Evolutionary conservation across 2,888 invertebrate genomes (phyloP).

Genomic region (Spilarctia lutea): DNA sequence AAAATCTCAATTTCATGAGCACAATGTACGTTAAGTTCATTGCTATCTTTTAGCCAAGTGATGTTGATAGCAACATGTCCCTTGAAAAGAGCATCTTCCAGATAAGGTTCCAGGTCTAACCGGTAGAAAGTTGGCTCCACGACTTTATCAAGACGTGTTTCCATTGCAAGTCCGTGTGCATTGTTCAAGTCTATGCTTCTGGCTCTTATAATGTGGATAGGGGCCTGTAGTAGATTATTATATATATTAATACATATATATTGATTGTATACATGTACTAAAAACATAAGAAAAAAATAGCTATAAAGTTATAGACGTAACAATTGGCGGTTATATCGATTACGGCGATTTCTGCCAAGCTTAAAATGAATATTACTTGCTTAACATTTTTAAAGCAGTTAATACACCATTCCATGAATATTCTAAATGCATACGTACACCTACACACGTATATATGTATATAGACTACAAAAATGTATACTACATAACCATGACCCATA

Average conservation of each 20-base stretch:
- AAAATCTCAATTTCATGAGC: slow-evolving; percentile 88
- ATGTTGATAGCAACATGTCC: slow-evolving; percentile 90
- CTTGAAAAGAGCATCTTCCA: slow-evolving; percentile 88
- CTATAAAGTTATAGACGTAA: too few relatives aligned
- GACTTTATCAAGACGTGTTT: slow-evolving; percentile 87
- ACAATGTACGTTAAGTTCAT: slow-evolving; percentile 89
- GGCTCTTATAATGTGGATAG: slow-evolving; percentile 74
- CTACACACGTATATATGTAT: too few relatives aligned
- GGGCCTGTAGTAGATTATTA: slow-evolving; percentile 43
- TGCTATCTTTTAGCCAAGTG: slow-evolving; percentile 88
- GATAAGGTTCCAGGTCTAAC: slow-evolving; percentile 89
- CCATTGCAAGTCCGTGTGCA: slow-evolving; percentile 88
- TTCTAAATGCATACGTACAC: too few relatives aligned
- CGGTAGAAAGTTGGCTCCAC: slow-evolving; percentile 89
- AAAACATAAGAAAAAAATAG: too few relatives aligned
- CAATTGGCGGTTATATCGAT: too few relatives aligned
- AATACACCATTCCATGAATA: too few relatives aligned
- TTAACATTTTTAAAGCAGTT: too few relatives aligned
- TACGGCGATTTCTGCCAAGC: too few relatives aligned
- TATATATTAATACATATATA: not conserved
- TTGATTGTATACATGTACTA: too few relatives aligned
- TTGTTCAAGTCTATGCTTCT: slow-evolving; percentile 91
- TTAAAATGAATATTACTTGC: too few relatives aligned
- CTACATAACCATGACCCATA: too few relatives aligned
- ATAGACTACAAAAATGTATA: too few relatives aligned